Conservation (phyloP, 2,797 vertebrate genomes). For the Sebastolobus altivelis region DNA sequence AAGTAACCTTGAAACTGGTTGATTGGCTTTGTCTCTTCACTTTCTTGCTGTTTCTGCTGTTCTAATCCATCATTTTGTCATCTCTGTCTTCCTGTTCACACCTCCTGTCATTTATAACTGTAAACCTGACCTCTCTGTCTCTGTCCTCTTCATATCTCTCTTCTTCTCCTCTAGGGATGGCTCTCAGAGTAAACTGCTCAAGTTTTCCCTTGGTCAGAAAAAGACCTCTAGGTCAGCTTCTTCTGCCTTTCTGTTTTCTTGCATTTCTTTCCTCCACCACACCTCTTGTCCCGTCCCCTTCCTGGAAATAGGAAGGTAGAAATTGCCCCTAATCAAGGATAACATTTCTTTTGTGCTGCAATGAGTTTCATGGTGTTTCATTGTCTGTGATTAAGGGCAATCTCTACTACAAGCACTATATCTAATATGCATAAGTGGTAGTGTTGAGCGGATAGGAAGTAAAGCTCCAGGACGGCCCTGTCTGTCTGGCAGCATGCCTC, state of each 20-base stretch:
- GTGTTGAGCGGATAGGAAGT: conserved; percentile 47
- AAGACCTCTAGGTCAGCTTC: conserved; percentile 97
- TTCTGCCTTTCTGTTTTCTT: conserved; percentile 50
- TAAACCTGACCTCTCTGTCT: conserved; percentile 63
- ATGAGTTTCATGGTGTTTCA: conserved; percentile 38
- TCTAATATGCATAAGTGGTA: conserved; percentile 74
- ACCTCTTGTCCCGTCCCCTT: conserved; percentile 50
- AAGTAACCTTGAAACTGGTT: conserved; percentile 5
- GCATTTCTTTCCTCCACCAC: conserved; percentile 40
- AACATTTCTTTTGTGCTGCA: conserved; percentile 35
- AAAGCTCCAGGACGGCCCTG: conserved; percentile 40
- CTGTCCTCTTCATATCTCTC: conserved; percentile 86
- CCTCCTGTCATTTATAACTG: conserved; percentile 62
- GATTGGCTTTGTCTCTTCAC: conserved; percentile 4
- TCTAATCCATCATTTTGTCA: conserved; percentile 60
- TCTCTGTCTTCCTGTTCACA: conserved; percentile 53
- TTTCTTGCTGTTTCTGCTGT: conserved; percentile 40
- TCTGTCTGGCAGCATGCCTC: conserved; percentile 71
- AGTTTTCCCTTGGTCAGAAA: conserved; percentile 98
- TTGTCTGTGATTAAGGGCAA: conserved; percentile 75
- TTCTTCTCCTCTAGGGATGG: conserved; percentile 91
- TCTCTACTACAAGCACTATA: conserved; percentile 66
- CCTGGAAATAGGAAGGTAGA: conserved; percentile 59
- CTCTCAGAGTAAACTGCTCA: conserved; percentile 97
- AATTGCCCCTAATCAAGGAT: conserved; percentile 69